Percentiles rank a stretch among this genome's conserved stretches.
Evolutionary conservation across 2,797 vertebrate genomes (phyloP).

Genomic region (Limnodromus scolopaceus): DNA sequence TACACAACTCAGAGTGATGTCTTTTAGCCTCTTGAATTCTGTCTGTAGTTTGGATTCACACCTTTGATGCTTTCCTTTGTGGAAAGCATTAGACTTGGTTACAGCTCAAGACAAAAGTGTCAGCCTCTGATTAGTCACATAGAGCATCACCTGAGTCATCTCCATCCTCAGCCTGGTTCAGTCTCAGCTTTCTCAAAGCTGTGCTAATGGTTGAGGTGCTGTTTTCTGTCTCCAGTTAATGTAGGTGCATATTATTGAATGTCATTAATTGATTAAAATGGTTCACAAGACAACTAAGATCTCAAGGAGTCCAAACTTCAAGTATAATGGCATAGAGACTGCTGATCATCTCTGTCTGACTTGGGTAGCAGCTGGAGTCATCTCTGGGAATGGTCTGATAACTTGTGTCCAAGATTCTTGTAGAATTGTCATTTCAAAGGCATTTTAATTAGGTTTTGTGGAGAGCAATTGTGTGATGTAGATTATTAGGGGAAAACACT

Average conservation of each 20-base stretch:
- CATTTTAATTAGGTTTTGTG: background rate
- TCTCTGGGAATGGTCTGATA: background rate
- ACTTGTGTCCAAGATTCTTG: background rate
- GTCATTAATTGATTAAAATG: background rate
- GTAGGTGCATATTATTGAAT: background rate
- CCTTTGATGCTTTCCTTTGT: background rate
- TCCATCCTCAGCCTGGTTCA: background rate
- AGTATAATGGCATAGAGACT: background rate
- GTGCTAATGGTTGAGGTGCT: background rate
- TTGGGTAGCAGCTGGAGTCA: background rate
- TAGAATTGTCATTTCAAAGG: background rate
- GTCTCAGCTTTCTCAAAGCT: background rate
- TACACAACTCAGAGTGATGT: background rate
- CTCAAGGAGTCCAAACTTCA: background rate
- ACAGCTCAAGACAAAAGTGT: background rate
- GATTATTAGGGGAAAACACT: background rate
- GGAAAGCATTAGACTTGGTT: background rate
- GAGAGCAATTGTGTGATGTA: background rate
- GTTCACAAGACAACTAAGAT: background rate
- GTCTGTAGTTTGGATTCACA: background rate
- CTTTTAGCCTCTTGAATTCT: background rate
- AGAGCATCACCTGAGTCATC: background rate
- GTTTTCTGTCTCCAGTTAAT: background rate
- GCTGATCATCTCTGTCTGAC: background rate
- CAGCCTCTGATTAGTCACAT: background rate